Conservation (phyloP, 2,113 vertebrate species). For the Pica pica region DNA sequence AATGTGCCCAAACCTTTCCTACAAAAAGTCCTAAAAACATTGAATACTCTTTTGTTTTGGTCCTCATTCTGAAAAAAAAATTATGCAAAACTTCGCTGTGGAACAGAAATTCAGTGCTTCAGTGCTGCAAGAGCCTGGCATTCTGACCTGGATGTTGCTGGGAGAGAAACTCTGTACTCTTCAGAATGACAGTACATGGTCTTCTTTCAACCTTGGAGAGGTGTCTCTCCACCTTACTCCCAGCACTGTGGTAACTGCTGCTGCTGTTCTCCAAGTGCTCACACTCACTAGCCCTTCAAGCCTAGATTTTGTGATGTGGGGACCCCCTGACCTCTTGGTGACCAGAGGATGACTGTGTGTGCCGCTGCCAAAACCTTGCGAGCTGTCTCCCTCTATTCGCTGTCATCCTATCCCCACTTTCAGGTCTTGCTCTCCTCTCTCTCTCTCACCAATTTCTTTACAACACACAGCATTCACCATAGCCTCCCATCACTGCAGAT, state of each 20-base stretch:
- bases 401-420: not conserved
- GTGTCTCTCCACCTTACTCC: not conserved
- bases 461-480: not conserved
- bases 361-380: not conserved
- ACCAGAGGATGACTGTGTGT: not conserved
- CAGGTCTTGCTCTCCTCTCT: not conserved
- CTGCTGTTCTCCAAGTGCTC: not conserved
- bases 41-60: not conserved
- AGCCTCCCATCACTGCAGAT: not conserved
- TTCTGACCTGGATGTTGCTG: not conserved
- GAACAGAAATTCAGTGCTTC: not conserved
- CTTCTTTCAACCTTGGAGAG: not conserved
- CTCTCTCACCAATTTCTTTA: not conserved
- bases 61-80: not conserved
- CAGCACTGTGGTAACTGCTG: not conserved
- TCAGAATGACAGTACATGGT: not conserved
- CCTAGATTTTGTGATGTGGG: not conserved
- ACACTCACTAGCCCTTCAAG: not conserved
- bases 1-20: not conserved
- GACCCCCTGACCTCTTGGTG: not conserved
- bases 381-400: not conserved
- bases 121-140: not conserved
- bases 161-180: not conserved
- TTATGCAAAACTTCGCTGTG: not conserved
- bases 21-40: not conserved